Conservation (phyloP, 1,140 invertebrate species). For the Aphaenogaster rudis region DNA sequence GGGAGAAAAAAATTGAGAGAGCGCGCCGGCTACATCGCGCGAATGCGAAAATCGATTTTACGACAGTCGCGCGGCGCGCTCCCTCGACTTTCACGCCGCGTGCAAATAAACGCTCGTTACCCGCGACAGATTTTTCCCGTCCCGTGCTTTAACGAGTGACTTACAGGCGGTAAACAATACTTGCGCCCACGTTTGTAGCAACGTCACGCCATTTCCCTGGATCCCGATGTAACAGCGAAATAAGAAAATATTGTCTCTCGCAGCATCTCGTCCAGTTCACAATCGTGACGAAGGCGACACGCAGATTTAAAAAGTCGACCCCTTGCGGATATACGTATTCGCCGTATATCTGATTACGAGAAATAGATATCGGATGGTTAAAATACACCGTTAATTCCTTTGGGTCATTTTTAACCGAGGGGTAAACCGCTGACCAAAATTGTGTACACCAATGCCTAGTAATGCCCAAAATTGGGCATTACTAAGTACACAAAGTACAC, state of each 20-base stretch:
- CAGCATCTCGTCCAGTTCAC: not conserved
- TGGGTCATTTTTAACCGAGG: no score
- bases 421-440: no score
- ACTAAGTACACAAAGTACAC: no score
- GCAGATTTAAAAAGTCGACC: conserved; percentile 7
- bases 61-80: conserved; percentile 14
- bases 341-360: not conserved
- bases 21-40: not conserved
- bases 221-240: conserved; percentile 10
- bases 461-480: no score
- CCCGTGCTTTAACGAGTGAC: conserved; percentile 35
- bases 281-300: not conserved
- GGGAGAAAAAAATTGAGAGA: conserved; percentile 5
- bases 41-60: conserved; percentile 42
- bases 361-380: conserved; percentile 14
- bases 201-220: conserved; percentile 7
- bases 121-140: conserved; percentile 46
- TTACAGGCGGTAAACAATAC: conserved; percentile 50
- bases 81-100: conserved; percentile 8
- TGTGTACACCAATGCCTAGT: no score
- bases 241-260: conserved; percentile 6
- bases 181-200: conserved; percentile 2
- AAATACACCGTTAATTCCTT: not conserved
- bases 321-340: not conserved
- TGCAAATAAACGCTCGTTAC: conserved; percentile 56